These are phyloP conservation scores for Caenorhabditis elegans DNA, from an alignment of 1,140 invertebrate species.

Conservation along the genomic window DNA sequence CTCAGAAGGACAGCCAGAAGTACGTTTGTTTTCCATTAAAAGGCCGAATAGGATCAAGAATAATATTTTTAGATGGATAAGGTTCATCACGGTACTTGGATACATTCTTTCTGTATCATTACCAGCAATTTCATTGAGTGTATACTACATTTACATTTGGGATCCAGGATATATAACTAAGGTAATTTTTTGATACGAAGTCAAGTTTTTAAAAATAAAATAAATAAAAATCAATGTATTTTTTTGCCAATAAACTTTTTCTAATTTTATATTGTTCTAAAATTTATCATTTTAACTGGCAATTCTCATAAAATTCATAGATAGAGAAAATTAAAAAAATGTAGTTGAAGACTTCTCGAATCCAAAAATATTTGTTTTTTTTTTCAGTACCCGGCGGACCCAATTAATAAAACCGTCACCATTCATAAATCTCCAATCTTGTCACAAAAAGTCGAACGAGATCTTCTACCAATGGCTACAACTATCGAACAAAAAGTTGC, in stretches of 20 bases:
- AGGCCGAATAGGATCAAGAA: not conserved
- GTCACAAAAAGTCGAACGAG: not conserved
- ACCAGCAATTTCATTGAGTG: constrained; percentile 87
- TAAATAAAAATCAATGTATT: not conserved
- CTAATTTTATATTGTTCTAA: no score
- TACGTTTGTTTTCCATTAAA: constrained; percentile 7
- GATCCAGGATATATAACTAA: constrained; percentile 72
- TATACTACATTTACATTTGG: constrained; percentile 95
- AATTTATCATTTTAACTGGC: no score
- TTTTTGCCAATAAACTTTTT: not conserved
- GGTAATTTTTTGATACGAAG: not conserved
- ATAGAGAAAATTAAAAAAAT: no score
- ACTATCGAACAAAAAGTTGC: constrained; percentile 5
- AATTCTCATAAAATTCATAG: no score
- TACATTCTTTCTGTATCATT: constrained; percentile 92
- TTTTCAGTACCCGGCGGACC: constrained; percentile 1
- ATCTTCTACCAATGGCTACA: not conserved
- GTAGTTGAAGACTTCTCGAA: no score
- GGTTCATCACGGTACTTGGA: constrained; percentile 89
- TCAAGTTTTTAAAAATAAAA: not conserved
- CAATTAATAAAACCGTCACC: not conserved
- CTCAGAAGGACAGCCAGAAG: constrained; percentile 54
- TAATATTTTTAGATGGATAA: constrained; percentile 69
- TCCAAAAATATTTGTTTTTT: no score
- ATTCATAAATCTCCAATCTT: constrained; percentile 1